phyloP scores from a whole-genome alignment of 2,888 invertebrate species.

The Drosophila picticornis region DNA sequence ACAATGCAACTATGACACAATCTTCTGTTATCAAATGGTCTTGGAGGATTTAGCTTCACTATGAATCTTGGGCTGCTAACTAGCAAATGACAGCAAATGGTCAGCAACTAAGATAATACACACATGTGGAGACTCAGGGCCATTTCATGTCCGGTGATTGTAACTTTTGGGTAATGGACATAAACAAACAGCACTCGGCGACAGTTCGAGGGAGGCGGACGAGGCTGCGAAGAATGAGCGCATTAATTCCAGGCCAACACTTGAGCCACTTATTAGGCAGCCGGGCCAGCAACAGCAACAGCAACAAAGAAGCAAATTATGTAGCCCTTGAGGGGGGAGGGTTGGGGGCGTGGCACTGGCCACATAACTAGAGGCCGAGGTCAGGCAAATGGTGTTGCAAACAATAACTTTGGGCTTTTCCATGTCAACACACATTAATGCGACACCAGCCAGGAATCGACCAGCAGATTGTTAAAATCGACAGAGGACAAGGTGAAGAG shows the following conservation, averaged over 20 bases:
- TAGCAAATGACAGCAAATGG: slow-evolving; percentile 28
- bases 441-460: slow-evolving; percentile 33
- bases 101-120: slow-evolving; percentile 22
- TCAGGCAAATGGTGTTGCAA: slow-evolving; percentile 53
- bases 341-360: slow-evolving; percentile 28
- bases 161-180: slow-evolving; percentile 53
- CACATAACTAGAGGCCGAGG: slow-evolving; percentile 39
- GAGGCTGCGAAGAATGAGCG: slow-evolving; percentile 17
- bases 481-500: not conserved
- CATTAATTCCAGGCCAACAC: slow-evolving; percentile 76
- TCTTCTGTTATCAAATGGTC: not conserved
- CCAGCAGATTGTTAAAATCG: slow-evolving; percentile 35
- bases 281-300: slow-evolving; percentile 8
- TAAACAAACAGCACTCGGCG: slow-evolving; percentile 33
- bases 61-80: not conserved
- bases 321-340: slow-evolving; percentile 41
- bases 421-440: slow-evolving; percentile 75
- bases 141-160: slow-evolving; percentile 57
- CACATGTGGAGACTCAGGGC: slow-evolving; percentile 14
- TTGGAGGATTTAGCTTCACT: not conserved
- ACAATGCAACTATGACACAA: not conserved
- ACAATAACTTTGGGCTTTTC: slow-evolving; percentile 77
- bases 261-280: slow-evolving; percentile 75
- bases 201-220: slow-evolving; percentile 11
- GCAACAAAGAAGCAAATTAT: slow-evolving; percentile 59